Percentiles rank a stretch among this genome's conserved stretches.
These are phyloP conservation scores for Odocoileus hemionus DNA, from an alignment of 2,113 vertebrate genomes.

Conservation along the genomic window DNA sequence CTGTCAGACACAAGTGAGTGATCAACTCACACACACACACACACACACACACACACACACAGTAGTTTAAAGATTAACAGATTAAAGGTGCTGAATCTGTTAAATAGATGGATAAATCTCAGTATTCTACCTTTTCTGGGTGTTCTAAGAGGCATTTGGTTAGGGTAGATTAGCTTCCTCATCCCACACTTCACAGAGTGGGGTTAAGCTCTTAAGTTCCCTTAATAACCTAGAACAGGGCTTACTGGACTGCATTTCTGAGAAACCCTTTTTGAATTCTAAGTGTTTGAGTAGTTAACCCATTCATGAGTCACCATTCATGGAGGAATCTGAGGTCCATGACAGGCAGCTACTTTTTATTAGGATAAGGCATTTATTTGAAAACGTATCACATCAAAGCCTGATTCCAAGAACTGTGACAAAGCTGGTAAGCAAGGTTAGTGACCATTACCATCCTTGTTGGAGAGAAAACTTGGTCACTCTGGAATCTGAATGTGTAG, in stretches of 20 bases:
- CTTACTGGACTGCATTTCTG: background rate
- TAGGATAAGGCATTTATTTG: background rate
- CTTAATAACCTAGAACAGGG: background rate
- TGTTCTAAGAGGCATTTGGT: background rate
- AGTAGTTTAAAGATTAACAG: background rate
- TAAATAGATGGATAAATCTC: background rate
- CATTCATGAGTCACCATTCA: background rate
- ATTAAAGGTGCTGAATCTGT: background rate
- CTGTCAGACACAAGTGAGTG: background rate
- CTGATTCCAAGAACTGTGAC: background rate
- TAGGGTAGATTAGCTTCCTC: background rate
- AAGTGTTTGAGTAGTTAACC: background rate
- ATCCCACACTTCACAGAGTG: background rate
- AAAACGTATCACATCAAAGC: background rate
- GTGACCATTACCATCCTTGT: background rate
- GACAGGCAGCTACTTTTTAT: background rate
- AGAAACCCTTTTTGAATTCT: constrained; percentile 12
- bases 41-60: background rate
- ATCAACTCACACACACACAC: background rate
- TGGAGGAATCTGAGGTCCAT: background rate
- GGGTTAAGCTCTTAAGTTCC: background rate
- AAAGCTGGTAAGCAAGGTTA: background rate
- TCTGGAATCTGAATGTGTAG: background rate
- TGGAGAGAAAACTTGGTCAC: background rate
- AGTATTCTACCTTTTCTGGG: background rate